Evolutionary conservation across 2,113 vertebrate species (phyloP).

Genomic region (Rhea americana): DNA sequence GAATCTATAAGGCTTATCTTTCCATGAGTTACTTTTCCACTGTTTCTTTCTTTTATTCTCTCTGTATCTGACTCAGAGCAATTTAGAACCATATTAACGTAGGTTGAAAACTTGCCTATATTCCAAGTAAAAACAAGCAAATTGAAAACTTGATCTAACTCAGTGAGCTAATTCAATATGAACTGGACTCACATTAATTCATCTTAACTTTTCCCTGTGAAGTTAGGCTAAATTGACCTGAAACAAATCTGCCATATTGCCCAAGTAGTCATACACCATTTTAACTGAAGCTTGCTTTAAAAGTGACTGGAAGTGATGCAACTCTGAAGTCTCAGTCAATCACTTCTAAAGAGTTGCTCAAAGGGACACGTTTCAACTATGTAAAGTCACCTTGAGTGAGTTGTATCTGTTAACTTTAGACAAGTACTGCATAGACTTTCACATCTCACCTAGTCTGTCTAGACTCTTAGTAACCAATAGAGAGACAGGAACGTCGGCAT

Average conservation of each 20-base stretch:
- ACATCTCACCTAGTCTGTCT: conserved; percentile 9
- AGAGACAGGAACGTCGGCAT: neutral
- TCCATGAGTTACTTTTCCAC: neutral
- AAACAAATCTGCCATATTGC: neutral
- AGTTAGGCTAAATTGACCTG: neutral
- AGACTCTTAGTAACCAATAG: neutral
- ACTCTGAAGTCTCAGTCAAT: neutral
- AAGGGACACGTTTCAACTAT: neutral
- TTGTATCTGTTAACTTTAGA: neutral
- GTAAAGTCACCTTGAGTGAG: neutral
- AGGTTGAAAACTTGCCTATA: neutral
- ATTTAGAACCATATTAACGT: neutral
- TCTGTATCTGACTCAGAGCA: neutral
- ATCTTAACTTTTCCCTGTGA: neutral
- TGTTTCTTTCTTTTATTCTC: neutral
- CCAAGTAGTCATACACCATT: accelerated
- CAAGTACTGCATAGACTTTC: neutral
- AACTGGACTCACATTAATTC: neutral
- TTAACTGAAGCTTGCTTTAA: neutral
- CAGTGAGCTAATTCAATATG: neutral
- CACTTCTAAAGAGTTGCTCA: neutral
- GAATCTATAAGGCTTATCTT: neutral
- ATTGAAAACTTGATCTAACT: neutral
- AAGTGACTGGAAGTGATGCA: neutral
- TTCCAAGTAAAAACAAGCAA: neutral